Base-by-base conservation (phyloP, 2,797 vertebrate genomes). In the Spheniscus humboldti region DNA sequence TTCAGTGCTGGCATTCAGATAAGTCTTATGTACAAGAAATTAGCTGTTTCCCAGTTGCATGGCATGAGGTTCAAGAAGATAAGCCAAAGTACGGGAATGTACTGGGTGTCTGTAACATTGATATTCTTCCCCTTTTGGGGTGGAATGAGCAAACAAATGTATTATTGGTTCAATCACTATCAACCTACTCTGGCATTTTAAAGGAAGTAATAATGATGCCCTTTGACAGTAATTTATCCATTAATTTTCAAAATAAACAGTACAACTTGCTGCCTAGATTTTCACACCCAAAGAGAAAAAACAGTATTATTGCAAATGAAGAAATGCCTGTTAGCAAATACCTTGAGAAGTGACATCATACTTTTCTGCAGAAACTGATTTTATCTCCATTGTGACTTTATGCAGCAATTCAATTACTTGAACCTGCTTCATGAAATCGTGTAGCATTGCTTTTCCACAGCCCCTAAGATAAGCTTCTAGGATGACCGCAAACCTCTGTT, bases 261-360 rank as follows among this genome's bases (percentile, higher is more conserved):
- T 33, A 83, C 11, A 39, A 47, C 87, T 73, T 80, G 15, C 45
- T 66, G 37, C 45, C 48, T 64, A 69, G 28, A 41, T 76, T 92
- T 89, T 75, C 48, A 37, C 2, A 59, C 3, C 2, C 30, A 41
- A 33, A 84, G 30, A 67, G 11, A 60, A 83, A 88, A 74, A 64
- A 0, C 5, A 81, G 1, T 22, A 88, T 53, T 31, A 80, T 47
- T 41, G 72, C 33, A 60, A 88, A 75, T 0, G 8, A 92, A 93
- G 20, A 76, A 92, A 68, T 10, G 35, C 9, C 60, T 62, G 33
- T 66, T 52, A 63, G 62, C 22, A 90, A 79, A 37, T 98, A 99
- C 99, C 99, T 98, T 99, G 99, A 91, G 99, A 97, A 28, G 99
- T 99, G 75, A 99, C 96, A 30, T 99, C 99, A 41, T 99, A 99